Percentiles rank a stretch among this genome's conserved stretches.
Evolutionary conservation across 2,113 vertebrate genomes (phyloP).

Genomic region (Eidolon helvum): DNA sequence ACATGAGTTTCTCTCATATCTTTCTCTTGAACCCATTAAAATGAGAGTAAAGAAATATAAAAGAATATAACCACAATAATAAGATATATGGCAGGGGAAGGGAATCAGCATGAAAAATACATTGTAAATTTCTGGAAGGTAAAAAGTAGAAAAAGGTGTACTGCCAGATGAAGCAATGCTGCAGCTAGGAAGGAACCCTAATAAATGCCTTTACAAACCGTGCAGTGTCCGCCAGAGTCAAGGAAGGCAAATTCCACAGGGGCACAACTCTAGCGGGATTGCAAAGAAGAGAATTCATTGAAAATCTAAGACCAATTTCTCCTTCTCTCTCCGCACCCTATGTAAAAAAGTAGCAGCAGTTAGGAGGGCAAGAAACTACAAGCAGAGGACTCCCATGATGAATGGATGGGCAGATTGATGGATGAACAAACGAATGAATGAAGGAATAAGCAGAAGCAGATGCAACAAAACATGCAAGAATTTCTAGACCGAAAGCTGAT

Average conservation of each 20-base stretch:
- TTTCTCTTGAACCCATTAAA: not conserved
- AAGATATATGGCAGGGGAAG: not conserved
- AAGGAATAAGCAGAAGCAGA: not conserved
- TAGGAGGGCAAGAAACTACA: no score
- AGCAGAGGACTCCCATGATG: not conserved
- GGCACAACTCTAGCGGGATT: not conserved
- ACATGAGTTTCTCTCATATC: not conserved
- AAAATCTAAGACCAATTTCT: not conserved
- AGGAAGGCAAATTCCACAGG: not conserved
- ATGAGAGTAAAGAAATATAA: not conserved
- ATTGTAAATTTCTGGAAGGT: not conserved
- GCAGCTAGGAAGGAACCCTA: not conserved
- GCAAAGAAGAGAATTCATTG: not conserved
- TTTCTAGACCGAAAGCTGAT: not conserved
- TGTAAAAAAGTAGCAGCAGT: not conserved
- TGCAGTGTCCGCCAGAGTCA: not conserved
- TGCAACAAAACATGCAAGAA: not conserved
- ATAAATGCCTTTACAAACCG: not conserved
- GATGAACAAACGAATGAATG: no score
- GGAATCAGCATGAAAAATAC: not conserved
- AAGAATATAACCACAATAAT: not conserved
- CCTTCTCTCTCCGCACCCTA: not conserved
- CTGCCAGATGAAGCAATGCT: not conserved
- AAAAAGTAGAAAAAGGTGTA: not conserved
- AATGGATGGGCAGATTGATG: not conserved